Conservation (phyloP, 2,113 vertebrate genomes). For the Ursus arctos region DNA sequence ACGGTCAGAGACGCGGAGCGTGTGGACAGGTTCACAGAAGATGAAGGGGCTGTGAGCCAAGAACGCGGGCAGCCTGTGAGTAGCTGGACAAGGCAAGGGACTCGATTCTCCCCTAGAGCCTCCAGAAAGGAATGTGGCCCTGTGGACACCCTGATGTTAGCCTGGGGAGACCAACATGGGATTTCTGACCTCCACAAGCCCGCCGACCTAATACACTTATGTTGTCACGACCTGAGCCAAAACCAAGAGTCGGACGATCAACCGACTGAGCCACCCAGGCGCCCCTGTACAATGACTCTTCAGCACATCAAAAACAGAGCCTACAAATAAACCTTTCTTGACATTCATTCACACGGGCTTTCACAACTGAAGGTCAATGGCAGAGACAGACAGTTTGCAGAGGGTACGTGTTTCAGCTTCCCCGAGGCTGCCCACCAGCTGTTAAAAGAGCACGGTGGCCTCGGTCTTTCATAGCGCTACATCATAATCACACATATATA, state of each 20-base stretch:
- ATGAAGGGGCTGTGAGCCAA: not conserved
- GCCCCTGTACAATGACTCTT: not conserved
- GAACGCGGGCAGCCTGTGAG: accelerated
- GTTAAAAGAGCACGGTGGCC: not conserved
- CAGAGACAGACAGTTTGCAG: constrained; percentile 2
- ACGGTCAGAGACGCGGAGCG: accelerated
- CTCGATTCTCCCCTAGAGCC: not conserved
- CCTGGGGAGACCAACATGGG: accelerated
- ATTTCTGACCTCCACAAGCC: not conserved
- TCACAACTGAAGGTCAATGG: constrained; percentile 43
- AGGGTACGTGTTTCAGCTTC: not conserved
- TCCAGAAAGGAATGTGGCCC: not conserved
- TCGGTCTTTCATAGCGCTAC: not conserved
- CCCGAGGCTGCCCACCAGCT: not conserved
- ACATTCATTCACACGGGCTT: constrained; percentile 33
- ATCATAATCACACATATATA: not conserved
- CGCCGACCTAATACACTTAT: accelerated
- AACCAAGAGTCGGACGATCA: accelerated
- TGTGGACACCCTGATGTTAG: not conserved
- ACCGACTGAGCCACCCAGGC: not conserved
- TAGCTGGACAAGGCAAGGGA: not conserved
- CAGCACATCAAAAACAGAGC: constrained; percentile 47
- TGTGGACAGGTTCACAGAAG: accelerated
- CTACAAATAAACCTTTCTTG: constrained; percentile 52
- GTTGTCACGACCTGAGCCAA: not conserved